A percentile compares a stretch with the other conserved stretches of the same genome.
These are phyloP conservation scores for Pantherophis alleghaniensis DNA, from an alignment of 2,797 vertebrate species.

Conservation along the genomic window DNA sequence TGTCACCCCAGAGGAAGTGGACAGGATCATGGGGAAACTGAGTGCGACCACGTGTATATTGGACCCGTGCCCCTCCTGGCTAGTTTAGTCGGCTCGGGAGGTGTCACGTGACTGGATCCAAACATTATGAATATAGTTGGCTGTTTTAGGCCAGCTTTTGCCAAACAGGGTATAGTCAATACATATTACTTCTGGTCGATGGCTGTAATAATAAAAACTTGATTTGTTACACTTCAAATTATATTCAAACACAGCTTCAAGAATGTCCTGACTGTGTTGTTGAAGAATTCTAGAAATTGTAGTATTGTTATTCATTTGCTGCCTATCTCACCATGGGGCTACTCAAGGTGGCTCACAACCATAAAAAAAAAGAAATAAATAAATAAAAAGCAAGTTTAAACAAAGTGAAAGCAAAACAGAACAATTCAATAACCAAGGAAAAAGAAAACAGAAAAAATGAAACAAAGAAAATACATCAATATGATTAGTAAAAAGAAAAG, in stretches of 20 bases:
- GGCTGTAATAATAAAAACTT: background rate
- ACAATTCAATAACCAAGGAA: background rate
- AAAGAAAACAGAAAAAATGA: background rate
- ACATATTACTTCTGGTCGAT: background rate
- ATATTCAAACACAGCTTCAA: background rate
- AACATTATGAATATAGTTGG: background rate
- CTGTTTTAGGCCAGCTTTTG: background rate
- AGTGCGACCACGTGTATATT: too few relatives aligned
- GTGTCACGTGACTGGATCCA: background rate
- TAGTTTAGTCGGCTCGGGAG: too few relatives aligned
- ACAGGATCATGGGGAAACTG: too few relatives aligned
- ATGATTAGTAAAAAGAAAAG: background rate
- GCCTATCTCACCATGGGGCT: background rate
- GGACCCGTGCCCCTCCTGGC: too few relatives aligned
- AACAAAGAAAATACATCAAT: background rate
- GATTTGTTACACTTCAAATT: background rate
- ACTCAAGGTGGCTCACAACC: background rate
- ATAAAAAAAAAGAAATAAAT: background rate
- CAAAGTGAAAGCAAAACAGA: background rate
- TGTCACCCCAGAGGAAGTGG: too few relatives aligned
- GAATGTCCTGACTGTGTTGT: background rate
- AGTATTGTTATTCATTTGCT: background rate
- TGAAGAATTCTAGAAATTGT: background rate
- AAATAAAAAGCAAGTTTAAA: background rate
- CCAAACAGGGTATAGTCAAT: background rate